Evolutionary conservation across 2,797 vertebrate genomes (phyloP).

Genomic region (Anguilla anguilla): DNA sequence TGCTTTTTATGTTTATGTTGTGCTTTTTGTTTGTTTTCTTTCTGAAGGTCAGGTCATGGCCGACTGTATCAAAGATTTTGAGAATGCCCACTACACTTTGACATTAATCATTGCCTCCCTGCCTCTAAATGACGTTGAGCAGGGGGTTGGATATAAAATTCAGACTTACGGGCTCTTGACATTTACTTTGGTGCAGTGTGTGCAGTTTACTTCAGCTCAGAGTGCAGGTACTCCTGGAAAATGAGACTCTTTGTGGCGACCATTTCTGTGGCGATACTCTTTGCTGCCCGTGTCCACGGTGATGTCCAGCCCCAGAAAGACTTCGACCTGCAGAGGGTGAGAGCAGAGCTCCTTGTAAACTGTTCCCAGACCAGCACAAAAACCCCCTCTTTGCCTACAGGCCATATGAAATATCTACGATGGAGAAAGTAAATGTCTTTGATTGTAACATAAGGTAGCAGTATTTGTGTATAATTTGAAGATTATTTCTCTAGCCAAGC

Average conservation of each 20-base stretch:
- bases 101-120: slow-evolving; percentile 12
- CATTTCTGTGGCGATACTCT: slow-evolving; percentile 61
- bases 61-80: not conserved
- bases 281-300: slow-evolving; percentile 48
- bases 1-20: too few relatives aligned
- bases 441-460: not conserved
- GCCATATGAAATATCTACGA: not conserved
- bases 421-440: not conserved
- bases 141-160: slow-evolving; percentile 29
- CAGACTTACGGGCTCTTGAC: not conserved
- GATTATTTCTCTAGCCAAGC: not conserved
- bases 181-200: not conserved
- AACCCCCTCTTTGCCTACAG: not conserved
- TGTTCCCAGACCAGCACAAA: not conserved
- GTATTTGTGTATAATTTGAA: not conserved
- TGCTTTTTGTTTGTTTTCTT: slow-evolving; percentile 1
- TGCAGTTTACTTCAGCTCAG: slow-evolving; percentile 39
- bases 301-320: slow-evolving; percentile 71
- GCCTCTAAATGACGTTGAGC: slow-evolving; percentile 10
- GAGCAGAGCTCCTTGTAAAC: slow-evolving; percentile 23
- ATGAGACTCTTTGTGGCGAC: slow-evolving; percentile 64
- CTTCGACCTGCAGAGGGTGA: slow-evolving; percentile 74
- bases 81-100: not conserved
- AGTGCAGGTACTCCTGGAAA: slow-evolving; percentile 39
- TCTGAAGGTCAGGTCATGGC: not conserved